Conservation (phyloP, 2,888 invertebrate species). For the Nymphalis c-album region DNA sequence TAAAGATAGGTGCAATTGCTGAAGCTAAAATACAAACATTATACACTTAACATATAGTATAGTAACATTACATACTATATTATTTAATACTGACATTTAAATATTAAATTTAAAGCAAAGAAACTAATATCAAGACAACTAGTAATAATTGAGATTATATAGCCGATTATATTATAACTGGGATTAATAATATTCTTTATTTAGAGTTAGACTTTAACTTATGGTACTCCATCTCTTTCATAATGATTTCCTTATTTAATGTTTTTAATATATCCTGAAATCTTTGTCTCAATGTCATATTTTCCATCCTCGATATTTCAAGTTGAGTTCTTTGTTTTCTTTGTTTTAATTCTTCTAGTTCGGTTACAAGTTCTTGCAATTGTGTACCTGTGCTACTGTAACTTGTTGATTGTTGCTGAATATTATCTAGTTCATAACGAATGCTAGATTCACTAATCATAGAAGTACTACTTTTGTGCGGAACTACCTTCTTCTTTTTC, state of each 20-base stretch:
- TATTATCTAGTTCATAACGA: slow-evolving; percentile 20
- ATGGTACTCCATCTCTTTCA: slow-evolving; percentile 86
- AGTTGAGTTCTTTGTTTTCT: slow-evolving; percentile 89
- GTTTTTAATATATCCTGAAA: slow-evolving; percentile 91
- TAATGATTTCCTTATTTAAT: slow-evolving; percentile 88
- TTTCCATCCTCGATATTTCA: slow-evolving; percentile 92
- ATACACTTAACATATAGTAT: too few species aligned
- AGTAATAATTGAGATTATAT: too few species aligned
- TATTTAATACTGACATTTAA: too few species aligned
- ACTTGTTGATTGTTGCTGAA: slow-evolving; percentile 46
- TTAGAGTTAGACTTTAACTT: slow-evolving; percentile 28
- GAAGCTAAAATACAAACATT: too few species aligned
- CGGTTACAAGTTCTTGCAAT: slow-evolving; percentile 83
- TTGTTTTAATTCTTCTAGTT: slow-evolving; percentile 88
- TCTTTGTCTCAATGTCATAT: slow-evolving; percentile 91
- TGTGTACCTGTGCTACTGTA: slow-evolving; percentile 84
- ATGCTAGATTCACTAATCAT: not conserved
- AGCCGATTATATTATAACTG: too few species aligned
- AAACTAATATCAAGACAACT: too few species aligned
- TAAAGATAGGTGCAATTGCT: too few species aligned
- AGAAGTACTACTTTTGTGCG: slow-evolving; percentile 11
- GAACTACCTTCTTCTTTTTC: slow-evolving; percentile 12
- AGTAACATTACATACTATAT: too few species aligned
- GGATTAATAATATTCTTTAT: slow-evolving; percentile 1
- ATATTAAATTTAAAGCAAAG: too few species aligned